phyloP scores from a whole-genome alignment of 2,888 invertebrate species.

The Cephus pulcher region DNA sequence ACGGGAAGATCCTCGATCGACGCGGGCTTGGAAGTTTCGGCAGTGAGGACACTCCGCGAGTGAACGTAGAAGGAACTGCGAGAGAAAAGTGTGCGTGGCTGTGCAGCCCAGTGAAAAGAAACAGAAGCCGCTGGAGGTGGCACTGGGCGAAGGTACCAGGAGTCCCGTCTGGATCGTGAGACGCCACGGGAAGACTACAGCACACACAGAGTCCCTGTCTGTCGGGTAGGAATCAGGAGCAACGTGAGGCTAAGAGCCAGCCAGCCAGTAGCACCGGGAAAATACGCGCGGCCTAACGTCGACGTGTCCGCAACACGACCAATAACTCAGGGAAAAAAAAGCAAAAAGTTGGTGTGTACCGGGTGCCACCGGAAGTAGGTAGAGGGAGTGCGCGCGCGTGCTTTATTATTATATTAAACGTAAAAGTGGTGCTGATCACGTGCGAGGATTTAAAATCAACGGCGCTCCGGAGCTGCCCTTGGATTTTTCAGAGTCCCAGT shows the following conservation, averaged over 20 bases:
- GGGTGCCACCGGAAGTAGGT: background rate
- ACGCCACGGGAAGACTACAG: background rate
- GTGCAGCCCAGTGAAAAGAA: background rate
- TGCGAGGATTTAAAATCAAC: background rate
- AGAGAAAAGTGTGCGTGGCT: background rate
- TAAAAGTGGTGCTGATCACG: background rate
- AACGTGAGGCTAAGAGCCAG: background rate
- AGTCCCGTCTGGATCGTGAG: background rate
- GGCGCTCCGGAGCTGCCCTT: background rate
- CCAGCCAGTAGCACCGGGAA: background rate
- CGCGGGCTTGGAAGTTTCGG: background rate
- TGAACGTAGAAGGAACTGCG: background rate
- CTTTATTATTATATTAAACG: background rate
- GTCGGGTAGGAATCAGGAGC: too few species aligned
- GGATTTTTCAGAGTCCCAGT: background rate
- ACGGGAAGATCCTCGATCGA: background rate
- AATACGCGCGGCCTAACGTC: background rate
- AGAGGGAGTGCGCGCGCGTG: background rate
- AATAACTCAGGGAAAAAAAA: conserved; percentile 2
- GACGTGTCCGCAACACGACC: background rate
- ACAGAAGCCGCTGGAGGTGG: background rate
- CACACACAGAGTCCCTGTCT: too few species aligned
- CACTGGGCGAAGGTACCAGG: background rate
- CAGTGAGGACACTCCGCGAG: background rate
- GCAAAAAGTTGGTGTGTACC: background rate